phyloP scores from a whole-genome alignment of 53 echinoderm and acorn worm species.

The Paelopatides confundens region DNA sequence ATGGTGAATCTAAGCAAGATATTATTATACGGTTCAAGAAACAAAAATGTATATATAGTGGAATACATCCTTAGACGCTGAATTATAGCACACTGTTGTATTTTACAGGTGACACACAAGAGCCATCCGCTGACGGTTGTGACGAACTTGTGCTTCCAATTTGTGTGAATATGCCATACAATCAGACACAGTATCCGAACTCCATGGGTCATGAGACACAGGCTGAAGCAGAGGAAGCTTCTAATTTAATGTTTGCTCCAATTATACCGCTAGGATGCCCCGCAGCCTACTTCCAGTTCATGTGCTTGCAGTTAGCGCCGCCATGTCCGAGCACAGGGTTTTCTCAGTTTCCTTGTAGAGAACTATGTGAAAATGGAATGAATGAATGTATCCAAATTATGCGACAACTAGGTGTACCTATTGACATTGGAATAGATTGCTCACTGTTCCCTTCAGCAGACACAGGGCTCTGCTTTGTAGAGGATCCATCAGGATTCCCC shows the following conservation, averaged over 20 bases:
- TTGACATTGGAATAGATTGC: not conserved
- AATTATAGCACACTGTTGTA: no score
- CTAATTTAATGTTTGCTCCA: not conserved
- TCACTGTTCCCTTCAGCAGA: not conserved
- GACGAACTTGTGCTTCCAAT: not conserved
- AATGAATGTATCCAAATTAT: not conserved
- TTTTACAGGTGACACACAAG: no score
- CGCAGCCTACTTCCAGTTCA: slow-evolving; percentile 22
- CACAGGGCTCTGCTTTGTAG: not conserved
- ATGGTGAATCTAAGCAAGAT: no score
- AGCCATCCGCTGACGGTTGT: not conserved
- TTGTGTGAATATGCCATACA: slow-evolving; percentile 11
- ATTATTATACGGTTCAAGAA: no score
- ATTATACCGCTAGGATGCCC: not conserved
- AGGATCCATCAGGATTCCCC: not conserved
- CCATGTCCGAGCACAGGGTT: not conserved
- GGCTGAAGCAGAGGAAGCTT: not conserved
- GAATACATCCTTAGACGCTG: no score
- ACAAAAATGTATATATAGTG: no score
- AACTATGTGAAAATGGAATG: slow-evolving; percentile 14
- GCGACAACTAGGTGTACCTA: not conserved
- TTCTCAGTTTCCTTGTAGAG: not conserved
- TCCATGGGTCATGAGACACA: not conserved
- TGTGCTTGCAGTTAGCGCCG: slow-evolving; percentile 25
- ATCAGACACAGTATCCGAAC: slow-evolving; percentile 2